Base-by-base conservation (phyloP, 2,888 invertebrate genomes). In the Encarsia formosa region DNA sequence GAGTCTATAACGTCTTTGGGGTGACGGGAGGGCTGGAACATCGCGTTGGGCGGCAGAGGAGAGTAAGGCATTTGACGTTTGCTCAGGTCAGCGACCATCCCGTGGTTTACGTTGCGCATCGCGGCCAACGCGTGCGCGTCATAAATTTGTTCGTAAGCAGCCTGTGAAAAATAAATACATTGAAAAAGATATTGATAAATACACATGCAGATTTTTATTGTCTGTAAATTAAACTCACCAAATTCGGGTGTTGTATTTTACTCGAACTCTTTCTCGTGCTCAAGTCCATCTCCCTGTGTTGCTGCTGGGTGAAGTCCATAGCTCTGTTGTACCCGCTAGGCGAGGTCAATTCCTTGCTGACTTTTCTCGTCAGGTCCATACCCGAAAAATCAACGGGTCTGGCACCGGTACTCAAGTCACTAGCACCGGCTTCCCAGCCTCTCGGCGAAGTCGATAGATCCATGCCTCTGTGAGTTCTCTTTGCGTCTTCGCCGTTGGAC, bases 231-330 rank as follows among this genome's bases (percentile, higher is more conserved):
- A 15, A 32, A 32, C 42, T 48, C 29, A 57, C 56, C n/a, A 60
- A 5, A 49, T 63, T 65, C 4, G 64, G 58, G 11, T 71, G 71
- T n/a, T n/a, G n/a, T 2, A 64, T 53, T 48, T 71, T 69, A 23
- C 32, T 64, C 1, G 46, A 18, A 2, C 54, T 38, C 34, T 73
- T 74, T 22, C 65, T 65, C 8, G 73, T 73, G 24, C 72, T 73
- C 2, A 74, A 49, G 57, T 74, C 74, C 65, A 74, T 73, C 34
- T 73, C 73, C 26, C 67, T 63, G 16, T 70, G 68, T 39, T 71
- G 72, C 16, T 54, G 51, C 13, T 53, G 54, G 6, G 50, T 50
- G 39, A 69, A 66, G 8, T 71, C 71, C 24, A 69, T 71, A 2
- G 65, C 41, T 16, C 66, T 57, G 19, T 63, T 66, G 2, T 40